Base-by-base conservation (phyloP, 2,888 invertebrate genomes). In the Macrosoma leucophasiata region DNA sequence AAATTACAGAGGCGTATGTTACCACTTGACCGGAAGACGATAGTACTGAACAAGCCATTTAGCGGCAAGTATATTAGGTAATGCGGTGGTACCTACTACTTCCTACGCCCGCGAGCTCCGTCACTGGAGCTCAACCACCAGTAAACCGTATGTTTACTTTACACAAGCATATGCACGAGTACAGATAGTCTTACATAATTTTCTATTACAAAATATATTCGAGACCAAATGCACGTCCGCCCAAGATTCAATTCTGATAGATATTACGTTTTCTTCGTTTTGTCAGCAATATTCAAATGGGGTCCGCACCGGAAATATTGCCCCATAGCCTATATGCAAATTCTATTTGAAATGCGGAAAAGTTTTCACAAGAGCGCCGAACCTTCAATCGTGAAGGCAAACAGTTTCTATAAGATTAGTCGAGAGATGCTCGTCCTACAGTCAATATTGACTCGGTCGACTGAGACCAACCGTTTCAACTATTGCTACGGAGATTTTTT, bases 371-470 rank as follows among this genome's bases (percentile, higher is more conserved):
- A 65, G 70, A 70, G 62, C 64, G 60, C 59, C 48, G 68, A 70
- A 64, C 70, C 74, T 71, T 75, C 74, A 72, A 75, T 75, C 74
- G 68, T 51, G 61, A 66, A 69, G 43, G 75, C 71, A 78, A 78
- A 78, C 74, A 78, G 71, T 76, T 74, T 77, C 75, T 73, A 78
- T 76, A 75, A 77, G 78, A 77, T 78, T 78, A 78, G 74, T 71
- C 68, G 71, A 59, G 59, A 66, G 72, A 72, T 72, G 72, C 71
- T 70, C 62, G 64, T 61, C 52, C 59, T 55, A 49, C 49, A 63
- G 73, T 75, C 74, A 77, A 78, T 78, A 75, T 76, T 75, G 71
- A 72, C 70, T 59, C 52, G 51, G 58, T 52, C 53, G 48, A 56
- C 52, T 60, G 43, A 39, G 55, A 2, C 15, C 15, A n/a, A n/a